Evolutionary conservation across 2,888 invertebrate genomes (phyloP).

Genomic region (Gandaritis pyraliata): DNA sequence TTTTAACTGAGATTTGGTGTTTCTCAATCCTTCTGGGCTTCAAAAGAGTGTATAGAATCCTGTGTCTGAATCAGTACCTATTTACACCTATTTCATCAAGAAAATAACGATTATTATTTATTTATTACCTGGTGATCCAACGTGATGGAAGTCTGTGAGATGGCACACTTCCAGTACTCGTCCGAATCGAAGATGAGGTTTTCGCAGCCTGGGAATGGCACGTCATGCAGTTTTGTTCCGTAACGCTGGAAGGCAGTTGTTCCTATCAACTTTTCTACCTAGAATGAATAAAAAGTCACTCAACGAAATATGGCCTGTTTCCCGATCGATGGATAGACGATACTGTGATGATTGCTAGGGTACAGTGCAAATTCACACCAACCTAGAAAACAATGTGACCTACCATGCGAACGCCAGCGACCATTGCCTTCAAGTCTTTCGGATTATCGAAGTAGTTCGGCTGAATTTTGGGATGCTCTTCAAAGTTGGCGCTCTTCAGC

Average conservation of each 20-base stretch:
- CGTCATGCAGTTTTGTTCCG: conserved; percentile 66
- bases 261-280: conserved; percentile 68
- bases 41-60: too few species aligned
- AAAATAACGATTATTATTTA: background rate
- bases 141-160: conserved; percentile 88
- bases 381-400: conserved; percentile 36
- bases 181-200: conserved; percentile 85
- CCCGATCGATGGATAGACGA: too few species aligned
- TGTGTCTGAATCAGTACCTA: background rate
- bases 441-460: conserved; percentile 92
- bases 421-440: conserved; percentile 88
- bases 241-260: conserved; percentile 71
- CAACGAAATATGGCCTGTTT: too few species aligned
- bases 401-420: conserved; percentile 90
- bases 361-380: too few species aligned
- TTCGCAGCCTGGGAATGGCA: conserved; percentile 88
- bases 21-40: too few species aligned
- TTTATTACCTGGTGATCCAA: conserved; percentile 89
- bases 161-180: conserved; percentile 90
- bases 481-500: conserved; percentile 88
- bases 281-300: conserved; percentile 14
- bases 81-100: background rate
- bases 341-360: too few species aligned
- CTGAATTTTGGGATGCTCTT: conserved; percentile 90
- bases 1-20: too few species aligned